phyloP scores from a whole-genome alignment of 2,888 invertebrate species.

The Archips crataeganus region DNA sequence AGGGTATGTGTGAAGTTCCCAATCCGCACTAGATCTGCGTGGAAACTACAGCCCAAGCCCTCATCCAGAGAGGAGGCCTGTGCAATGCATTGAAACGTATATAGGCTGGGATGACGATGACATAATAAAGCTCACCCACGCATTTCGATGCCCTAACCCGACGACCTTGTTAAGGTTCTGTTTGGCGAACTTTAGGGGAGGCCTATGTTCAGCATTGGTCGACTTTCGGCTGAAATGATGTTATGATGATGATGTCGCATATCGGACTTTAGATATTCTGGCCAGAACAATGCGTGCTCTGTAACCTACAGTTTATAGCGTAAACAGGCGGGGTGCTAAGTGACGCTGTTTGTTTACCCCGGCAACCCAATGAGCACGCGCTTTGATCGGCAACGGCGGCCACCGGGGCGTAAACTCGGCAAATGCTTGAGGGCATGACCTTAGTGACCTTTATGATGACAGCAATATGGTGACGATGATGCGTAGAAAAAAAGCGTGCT shows the following conservation, averaged over 20 bases:
- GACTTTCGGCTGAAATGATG: no score
- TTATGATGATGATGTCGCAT: no score
- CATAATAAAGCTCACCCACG: background rate
- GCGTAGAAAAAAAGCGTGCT: no score
- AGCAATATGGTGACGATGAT: background rate
- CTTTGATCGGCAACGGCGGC: slow-evolving; percentile 3
- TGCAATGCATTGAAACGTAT: no score
- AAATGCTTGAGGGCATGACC: background rate
- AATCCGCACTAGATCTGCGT: no score
- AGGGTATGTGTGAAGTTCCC: no score
- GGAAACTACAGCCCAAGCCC: no score
- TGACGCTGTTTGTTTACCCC: background rate
- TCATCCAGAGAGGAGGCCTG: no score
- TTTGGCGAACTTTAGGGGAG: no score
- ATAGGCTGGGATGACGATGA: no score
- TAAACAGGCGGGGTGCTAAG: background rate
- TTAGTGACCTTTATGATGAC: background rate
- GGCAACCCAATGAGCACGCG: slow-evolving; percentile 1
- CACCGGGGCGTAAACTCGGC: background rate
- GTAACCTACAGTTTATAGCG: background rate
- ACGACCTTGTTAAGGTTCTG: no score
- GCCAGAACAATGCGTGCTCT: slow-evolving; percentile 4
- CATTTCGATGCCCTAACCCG: background rate
- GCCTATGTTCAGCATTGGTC: no score
- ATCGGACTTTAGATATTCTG: background rate